Evolutionary conservation across 2,113 vertebrate species (phyloP).

Genomic region (Chauna torquata): DNA sequence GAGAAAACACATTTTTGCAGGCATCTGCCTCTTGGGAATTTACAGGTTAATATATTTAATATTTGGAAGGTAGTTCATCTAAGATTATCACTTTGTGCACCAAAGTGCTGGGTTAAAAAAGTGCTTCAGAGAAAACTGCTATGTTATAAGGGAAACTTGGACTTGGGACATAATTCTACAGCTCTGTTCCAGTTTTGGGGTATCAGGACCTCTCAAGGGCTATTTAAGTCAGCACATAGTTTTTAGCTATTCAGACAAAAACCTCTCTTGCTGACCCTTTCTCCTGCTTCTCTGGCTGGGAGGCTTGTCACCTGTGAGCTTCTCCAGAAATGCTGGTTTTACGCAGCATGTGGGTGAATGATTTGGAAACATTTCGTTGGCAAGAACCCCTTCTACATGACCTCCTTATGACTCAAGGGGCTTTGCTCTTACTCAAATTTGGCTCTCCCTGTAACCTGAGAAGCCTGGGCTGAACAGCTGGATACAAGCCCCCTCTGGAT

Average conservation of each 20-base stretch:
- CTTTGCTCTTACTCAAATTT: not conserved
- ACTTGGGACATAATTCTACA: not conserved
- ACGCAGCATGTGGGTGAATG: not conserved
- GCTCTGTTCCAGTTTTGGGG: not conserved
- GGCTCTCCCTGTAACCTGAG: not conserved
- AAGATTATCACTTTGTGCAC: not conserved
- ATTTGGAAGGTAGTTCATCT: not conserved
- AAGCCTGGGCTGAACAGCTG: not conserved
- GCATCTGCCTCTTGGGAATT: not conserved
- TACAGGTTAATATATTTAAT: not conserved
- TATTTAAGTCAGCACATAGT: not conserved
- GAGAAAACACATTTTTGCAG: not conserved
- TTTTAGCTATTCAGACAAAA: not conserved
- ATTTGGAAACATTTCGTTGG: not conserved
- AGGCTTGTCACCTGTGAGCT: not conserved
- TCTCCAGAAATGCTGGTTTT: not conserved
- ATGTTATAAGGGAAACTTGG: not conserved
- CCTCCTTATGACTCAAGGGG: not conserved
- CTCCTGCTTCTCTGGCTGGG: not conserved
- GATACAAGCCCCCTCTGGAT: rapidly evolving
- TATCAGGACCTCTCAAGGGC: not conserved
- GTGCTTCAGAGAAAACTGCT: not conserved
- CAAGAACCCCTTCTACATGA: not conserved
- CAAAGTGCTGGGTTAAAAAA: not conserved
- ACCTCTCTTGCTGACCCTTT: not conserved